Conservation (phyloP, 1,140 invertebrate genomes). For the Diplogasteroides magnus region DNA sequence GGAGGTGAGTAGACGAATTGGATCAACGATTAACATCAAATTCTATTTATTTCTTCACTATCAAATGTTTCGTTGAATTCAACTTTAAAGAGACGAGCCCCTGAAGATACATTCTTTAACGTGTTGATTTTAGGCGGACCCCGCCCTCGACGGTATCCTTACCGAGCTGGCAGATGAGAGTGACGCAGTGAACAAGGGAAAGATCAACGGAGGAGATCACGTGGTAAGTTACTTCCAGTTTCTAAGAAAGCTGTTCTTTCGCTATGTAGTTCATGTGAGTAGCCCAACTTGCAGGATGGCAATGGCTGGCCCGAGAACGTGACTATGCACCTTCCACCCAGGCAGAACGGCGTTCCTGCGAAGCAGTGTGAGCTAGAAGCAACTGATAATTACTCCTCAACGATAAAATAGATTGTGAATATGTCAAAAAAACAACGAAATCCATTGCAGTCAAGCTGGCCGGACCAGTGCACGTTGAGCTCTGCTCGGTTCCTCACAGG, state of each 20-base stretch:
- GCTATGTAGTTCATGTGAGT: too few relatives aligned
- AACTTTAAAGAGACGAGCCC: too few relatives aligned
- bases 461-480: neutral
- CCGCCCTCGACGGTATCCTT: neutral
- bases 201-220: too few relatives aligned
- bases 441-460: conserved; percentile 1
- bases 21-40: neutral
- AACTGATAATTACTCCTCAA: neutral
- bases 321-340: neutral
- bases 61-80: neutral
- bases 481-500: neutral
- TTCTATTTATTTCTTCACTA: neutral
- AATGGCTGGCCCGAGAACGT: neutral
- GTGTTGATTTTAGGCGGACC: neutral
- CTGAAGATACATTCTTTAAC: neutral
- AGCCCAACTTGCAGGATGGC: too few relatives aligned
- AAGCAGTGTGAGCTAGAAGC: neutral
- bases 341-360: neutral
- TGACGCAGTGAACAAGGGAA: neutral
- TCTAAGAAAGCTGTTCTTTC: too few relatives aligned
- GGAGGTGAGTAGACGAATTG: neutral
- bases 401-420: too few relatives aligned
- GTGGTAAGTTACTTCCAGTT: too few relatives aligned
- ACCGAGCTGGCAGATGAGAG: neutral
- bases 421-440: too few relatives aligned